These are phyloP conservation scores for Drosophila gunungcola DNA, from an alignment of 1,140 invertebrate species.

Conservation along the genomic window DNA sequence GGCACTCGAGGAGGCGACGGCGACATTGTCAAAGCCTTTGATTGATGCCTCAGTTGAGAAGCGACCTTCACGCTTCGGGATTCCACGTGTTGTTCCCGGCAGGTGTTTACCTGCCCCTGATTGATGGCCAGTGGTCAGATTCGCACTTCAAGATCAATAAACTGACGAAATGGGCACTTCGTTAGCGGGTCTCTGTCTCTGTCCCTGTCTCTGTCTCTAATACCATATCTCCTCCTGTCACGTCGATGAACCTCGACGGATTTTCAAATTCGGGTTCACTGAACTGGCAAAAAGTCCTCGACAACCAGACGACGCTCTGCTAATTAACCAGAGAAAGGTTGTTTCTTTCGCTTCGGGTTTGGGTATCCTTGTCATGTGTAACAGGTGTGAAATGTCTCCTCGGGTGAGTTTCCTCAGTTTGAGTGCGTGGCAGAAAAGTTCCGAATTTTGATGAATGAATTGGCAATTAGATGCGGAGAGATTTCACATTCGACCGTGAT, in stretches of 20 bases:
- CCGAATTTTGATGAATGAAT: constrained; percentile 44
- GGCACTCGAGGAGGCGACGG: neutral
- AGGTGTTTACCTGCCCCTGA: constrained; percentile 58
- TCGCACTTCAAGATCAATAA: constrained; percentile 63
- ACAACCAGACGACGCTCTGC: constrained; percentile 40
- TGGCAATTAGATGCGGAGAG: constrained; percentile 21
- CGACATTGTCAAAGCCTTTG: constrained; percentile 37
- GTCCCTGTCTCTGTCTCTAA: constrained; percentile 1
- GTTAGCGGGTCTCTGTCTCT: constrained; percentile 36
- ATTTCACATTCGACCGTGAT: neutral
- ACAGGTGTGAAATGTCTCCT: constrained; percentile 58
- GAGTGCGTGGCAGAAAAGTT: constrained; percentile 34
- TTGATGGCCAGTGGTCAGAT: constrained; percentile 70
- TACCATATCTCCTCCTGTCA: constrained; percentile 9
- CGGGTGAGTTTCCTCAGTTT: constrained; percentile 13
- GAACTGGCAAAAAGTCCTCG: constrained; percentile 59
- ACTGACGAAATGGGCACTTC: constrained; percentile 42
- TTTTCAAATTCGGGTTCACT: constrained; percentile 59
- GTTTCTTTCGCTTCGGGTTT: neutral
- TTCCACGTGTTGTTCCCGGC: constrained; percentile 25
- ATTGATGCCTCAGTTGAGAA: constrained; percentile 56
- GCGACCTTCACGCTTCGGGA: constrained; percentile 39
- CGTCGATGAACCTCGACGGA: constrained; percentile 37
- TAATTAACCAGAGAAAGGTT: constrained; percentile 60
- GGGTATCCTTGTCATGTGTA: constrained; percentile 45